Evolutionary conservation across 1,140 invertebrate species (phyloP), one percentile per base, ranked within the genome.

Genomic region (Spodoptera litura): DNA sequence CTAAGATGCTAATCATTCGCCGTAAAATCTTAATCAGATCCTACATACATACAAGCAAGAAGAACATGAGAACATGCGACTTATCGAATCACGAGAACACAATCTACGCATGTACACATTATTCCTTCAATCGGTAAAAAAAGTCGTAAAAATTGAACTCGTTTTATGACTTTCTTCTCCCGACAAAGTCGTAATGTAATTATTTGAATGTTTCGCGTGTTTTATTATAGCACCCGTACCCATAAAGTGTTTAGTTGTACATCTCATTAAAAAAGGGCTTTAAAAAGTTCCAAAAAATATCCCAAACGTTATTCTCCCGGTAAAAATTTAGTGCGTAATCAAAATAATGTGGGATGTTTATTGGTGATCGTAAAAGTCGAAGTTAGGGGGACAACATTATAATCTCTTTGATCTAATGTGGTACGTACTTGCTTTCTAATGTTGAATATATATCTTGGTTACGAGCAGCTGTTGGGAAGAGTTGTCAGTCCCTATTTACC

Each of bases 121-220:
- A 58, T 27, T 61, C 55, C 38, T 58, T 12, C 9, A 72, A 56
- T 56, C 52, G 53, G 53, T 72, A 72, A 59, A 73, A 73, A 71
- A 73, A 71, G 35, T 49, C 71, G 71, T 73, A 59, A 73, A 73
- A 73, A 49, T 72, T 73, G 55, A 59, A 61, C 31, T 59, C 71
- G 27, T 68, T 68, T 68, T 68, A 68, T 27, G 3, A 25, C 64
- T 52, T 27, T 66, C 31, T 55, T 44, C 20, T 13, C 5, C 71
- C 56, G 55, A 73, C 56, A 73, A 61, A 61, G 71, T 73, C 71
- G 71, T 73, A 73, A 73, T 58, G 55, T 73, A 73, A 73, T 73
- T 73, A 73, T 73, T 73, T 73, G 59, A 73, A 73, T 73, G 71
- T 73, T 73, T 73, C 55, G 71, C 71, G 71, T 73, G 71, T 73